A percentile compares a stretch with the other conserved stretches of the same genome.
Conservation (phyloP, 2,113 vertebrate species). For the Otolemur garnettii region DNA sequence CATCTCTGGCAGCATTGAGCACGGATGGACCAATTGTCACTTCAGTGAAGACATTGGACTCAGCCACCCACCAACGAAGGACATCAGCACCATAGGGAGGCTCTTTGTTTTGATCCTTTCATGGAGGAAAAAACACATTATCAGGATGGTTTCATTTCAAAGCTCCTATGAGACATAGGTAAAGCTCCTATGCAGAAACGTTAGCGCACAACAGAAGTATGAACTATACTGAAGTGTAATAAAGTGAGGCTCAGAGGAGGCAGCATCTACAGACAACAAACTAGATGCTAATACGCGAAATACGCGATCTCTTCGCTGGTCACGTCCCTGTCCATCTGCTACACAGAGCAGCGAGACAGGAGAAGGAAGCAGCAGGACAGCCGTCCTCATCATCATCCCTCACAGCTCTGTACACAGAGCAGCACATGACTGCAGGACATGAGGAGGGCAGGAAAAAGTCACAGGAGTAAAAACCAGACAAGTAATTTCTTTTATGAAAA, state of each 20-base stretch:
- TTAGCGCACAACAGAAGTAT: rapidly evolving
- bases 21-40: conserved; percentile 91
- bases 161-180: background rate
- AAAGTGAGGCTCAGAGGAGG: background rate
- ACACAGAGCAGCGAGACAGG: rapidly evolving
- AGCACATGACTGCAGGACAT: background rate
- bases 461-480: background rate
- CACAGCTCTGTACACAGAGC: background rate
- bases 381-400: background rate
- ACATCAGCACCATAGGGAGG: conserved; percentile 94
- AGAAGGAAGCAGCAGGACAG: rapidly evolving
- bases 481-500: background rate
- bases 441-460: background rate
- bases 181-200: background rate
- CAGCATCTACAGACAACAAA: background rate
- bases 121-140: background rate
- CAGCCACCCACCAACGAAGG: conserved; percentile 98
- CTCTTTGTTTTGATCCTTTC: conserved; percentile 87
- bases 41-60: conserved; percentile 95
- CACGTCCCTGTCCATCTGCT: rapidly evolving
- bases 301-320: too few relatives aligned
- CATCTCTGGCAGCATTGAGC: conserved; percentile 92
- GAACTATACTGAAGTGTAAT: background rate
- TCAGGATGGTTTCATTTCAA: background rate
- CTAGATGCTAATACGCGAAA: rapidly evolving